Evolutionary conservation across 2,797 vertebrate species (phyloP), one percentile per base, ranked within the genome.

Genomic region (Echiichthys vipera): DNA sequence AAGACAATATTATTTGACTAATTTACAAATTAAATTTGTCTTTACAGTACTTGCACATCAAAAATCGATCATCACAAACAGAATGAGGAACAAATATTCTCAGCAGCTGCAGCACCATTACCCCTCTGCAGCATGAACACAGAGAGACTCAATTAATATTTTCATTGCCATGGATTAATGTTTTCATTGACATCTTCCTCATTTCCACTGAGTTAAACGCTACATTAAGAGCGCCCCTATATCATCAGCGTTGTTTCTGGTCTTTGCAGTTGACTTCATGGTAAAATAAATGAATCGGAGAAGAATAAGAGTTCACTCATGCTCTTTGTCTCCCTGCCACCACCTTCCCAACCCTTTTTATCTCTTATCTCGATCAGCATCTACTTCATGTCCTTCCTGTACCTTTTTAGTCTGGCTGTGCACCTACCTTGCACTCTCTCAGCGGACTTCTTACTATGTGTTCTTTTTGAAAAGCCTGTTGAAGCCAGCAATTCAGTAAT

Each of bases 41-140:
- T 22, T 58, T 42, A 58, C 24, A 42, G 17, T 29, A 32, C 0
- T n/a, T n/a, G n/a, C n/a, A n/a, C n/a, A n/a, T n/a, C n/a, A n/a
- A n/a, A n/a, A n/a, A n/a, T n/a, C n/a, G n/a, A n/a, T n/a, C n/a
- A n/a, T n/a, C n/a, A n/a, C n/a, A n/a, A n/a, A n/a, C 56, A 68
- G 27, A 56, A 36, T 40, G 63, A 78, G 24, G 36, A 43, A 66
- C 74, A 30, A 22, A 40, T 56, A 55, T 34, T 69, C 42, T 47
- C 32, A 42, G 37, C 67, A 58, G 67, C 53, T 62, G 58, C 63
- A 24, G 37, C 24, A 64, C 42, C 68, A 57, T 80, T 63, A 78
- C 30, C 18, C 50, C 24, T 50, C 61, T 30, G 68, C 67, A 58
- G 59, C 47, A 50, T 46, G 42, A 75, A 72, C 25, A 54, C 47